Evolutionary conservation across 2,888 invertebrate species (phyloP).

Genomic region (Drosophila meridiana): DNA sequence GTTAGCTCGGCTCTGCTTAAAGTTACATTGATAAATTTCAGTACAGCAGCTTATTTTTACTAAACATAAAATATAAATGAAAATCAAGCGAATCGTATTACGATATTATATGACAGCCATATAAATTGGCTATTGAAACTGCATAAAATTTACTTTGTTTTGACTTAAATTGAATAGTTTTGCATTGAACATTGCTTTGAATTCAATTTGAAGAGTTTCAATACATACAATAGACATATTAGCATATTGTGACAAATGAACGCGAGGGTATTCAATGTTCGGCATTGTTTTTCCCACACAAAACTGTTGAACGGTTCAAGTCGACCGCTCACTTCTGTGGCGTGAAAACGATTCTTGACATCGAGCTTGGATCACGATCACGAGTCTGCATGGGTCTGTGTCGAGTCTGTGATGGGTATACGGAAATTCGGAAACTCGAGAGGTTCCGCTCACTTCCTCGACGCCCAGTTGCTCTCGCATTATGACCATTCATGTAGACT

Average conservation of each 20-base stretch:
- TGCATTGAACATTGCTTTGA: background rate
- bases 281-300: background rate
- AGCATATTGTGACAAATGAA: conserved; percentile 1
- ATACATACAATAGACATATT: background rate
- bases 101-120: background rate
- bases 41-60: too few relatives aligned
- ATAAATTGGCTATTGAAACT: background rate
- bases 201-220: background rate
- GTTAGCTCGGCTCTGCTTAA: too few relatives aligned
- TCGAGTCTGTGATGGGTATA: conserved; percentile 24
- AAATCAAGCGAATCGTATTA: background rate
- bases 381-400: conserved; percentile 29
- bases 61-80: background rate
- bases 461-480: conserved; percentile 14
- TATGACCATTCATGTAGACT: background rate
- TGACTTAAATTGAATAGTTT: background rate
- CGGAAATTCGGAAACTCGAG: conserved; percentile 65
- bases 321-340: conserved; percentile 34
- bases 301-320: background rate
- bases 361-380: conserved; percentile 3
- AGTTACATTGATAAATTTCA: too few relatives aligned
- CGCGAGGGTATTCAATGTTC: conserved; percentile 14
- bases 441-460: conserved; percentile 51
- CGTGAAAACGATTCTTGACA: conserved; percentile 28
- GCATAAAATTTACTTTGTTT: background rate